Evolutionary conservation across 1,140 invertebrate genomes (phyloP).

Genomic region (Diabrotica virgifera): DNA sequence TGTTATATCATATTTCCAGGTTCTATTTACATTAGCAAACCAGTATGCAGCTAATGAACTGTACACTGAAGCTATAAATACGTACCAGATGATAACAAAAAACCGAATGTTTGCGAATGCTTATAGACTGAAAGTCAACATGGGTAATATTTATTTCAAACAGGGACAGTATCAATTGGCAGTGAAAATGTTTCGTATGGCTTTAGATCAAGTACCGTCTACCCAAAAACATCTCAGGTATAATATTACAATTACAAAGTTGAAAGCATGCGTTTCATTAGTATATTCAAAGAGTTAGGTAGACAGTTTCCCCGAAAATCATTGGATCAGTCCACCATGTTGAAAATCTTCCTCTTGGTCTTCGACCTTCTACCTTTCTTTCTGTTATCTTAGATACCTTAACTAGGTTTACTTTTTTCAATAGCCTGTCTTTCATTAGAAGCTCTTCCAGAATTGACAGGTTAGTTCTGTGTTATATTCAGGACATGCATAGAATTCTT

Average conservation of each 20-base stretch:
- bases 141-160: slow-evolving; percentile 97
- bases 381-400: too few species aligned
- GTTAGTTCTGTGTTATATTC: too few species aligned
- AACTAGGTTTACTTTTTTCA: too few species aligned
- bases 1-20: slow-evolving; percentile 53
- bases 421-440: too few species aligned
- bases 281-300: too few species aligned
- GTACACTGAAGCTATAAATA: slow-evolving; percentile 92
- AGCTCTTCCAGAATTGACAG: too few species aligned
- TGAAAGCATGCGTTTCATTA: too few species aligned
- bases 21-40: slow-evolving; percentile 89
- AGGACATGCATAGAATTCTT: too few species aligned
- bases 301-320: too few species aligned
- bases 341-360: too few species aligned
- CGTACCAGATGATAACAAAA: slow-evolving; percentile 86
- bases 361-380: too few species aligned
- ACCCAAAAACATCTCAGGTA: slow-evolving; percentile 89
- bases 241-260: not conserved
- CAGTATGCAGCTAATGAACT: slow-evolving; percentile 93
- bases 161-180: slow-evolving; percentile 93
- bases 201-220: slow-evolving; percentile 53
- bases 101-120: slow-evolving; percentile 85
- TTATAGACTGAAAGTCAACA: slow-evolving; percentile 92
- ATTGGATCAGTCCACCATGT: too few species aligned
- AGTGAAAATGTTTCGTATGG: slow-evolving; percentile 75